A percentile compares a stretch with the other conserved stretches of the same genome.
Conservation (phyloP, 2,113 vertebrate species). For the Numida meleagris region DNA sequence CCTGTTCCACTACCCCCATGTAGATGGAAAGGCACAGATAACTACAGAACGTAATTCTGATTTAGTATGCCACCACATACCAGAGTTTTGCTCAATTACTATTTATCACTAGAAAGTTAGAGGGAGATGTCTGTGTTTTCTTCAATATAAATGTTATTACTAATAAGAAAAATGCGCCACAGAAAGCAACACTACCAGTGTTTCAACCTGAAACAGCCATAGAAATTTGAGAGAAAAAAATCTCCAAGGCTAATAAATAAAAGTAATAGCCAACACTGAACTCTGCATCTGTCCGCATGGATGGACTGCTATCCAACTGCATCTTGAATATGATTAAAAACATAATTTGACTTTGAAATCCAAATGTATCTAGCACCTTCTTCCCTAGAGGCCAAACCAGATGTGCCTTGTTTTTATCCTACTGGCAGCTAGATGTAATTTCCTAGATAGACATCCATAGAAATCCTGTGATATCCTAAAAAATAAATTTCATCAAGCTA, state of each 20-base stretch:
- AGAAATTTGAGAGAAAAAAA: constrained; percentile 5
- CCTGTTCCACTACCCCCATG: not conserved
- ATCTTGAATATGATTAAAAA: constrained; percentile 37
- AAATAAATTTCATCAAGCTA: constrained; percentile 41
- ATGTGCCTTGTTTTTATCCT: constrained; percentile 51
- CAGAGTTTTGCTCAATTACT: not conserved
- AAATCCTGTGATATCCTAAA: constrained; percentile 43
- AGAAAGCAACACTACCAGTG: not conserved
- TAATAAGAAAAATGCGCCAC: not conserved
- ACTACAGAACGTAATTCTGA: not conserved
- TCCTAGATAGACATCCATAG: constrained; percentile 29
- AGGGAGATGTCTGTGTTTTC: not conserved
- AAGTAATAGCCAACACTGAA: not conserved
- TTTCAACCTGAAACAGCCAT: not conserved
- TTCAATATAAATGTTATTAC: not conserved
- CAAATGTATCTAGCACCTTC: constrained; percentile 34
- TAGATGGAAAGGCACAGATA: not conserved
- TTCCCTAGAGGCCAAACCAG: constrained; percentile 39
- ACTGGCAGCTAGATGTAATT: constrained; percentile 30
- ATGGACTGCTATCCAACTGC: constrained; percentile 16
- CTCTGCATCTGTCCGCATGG: not conserved
- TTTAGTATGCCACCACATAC: not conserved
- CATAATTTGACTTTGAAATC: constrained; percentile 53
- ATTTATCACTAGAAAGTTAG: not conserved
- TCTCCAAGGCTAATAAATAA: not conserved